Conservation (phyloP, 2,113 vertebrate genomes). For the Sceloporus undulatus region DNA sequence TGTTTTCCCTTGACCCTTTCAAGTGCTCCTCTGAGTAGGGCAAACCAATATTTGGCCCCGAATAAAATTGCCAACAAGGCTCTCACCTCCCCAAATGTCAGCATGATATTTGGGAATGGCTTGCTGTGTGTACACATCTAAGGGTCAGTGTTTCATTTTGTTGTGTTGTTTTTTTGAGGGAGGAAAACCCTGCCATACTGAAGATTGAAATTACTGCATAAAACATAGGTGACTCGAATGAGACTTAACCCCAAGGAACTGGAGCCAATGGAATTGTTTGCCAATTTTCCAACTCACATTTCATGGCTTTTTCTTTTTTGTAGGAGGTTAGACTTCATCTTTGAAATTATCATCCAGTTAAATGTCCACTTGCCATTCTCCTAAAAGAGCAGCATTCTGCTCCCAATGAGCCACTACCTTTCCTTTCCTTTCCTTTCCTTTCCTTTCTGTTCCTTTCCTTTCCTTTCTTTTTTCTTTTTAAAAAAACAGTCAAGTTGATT, state of each 20-base stretch:
- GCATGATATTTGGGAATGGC: conserved; percentile 1
- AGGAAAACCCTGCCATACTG: neutral
- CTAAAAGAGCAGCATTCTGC: neutral
- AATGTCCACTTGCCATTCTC: neutral
- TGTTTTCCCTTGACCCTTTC: conserved; percentile 1
- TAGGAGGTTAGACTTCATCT: no score
- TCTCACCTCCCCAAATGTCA: neutral
- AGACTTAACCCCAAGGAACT: conserved; percentile 6
- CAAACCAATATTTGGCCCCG: neutral
- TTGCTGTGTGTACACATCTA: neutral
- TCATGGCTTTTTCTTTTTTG: neutral
- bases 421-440: no score
- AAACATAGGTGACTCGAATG: neutral
- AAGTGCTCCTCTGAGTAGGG: rapidly evolving
- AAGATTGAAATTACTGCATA: neutral
- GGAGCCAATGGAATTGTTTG: neutral
- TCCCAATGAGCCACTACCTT: no score
- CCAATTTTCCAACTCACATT: neutral
- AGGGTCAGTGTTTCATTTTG: neutral
- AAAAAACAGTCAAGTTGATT: neutral
- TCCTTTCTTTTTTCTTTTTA: no score
- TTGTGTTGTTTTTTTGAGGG: neutral
- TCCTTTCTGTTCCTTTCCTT: no score
- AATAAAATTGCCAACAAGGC: conserved; percentile 9
- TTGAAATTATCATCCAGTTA: no score